A percentile compares a stretch with the other conserved stretches of the same genome.
Evolutionary conservation across 2,797 vertebrate species (phyloP).

Genomic region (Myotis daubentonii): DNA sequence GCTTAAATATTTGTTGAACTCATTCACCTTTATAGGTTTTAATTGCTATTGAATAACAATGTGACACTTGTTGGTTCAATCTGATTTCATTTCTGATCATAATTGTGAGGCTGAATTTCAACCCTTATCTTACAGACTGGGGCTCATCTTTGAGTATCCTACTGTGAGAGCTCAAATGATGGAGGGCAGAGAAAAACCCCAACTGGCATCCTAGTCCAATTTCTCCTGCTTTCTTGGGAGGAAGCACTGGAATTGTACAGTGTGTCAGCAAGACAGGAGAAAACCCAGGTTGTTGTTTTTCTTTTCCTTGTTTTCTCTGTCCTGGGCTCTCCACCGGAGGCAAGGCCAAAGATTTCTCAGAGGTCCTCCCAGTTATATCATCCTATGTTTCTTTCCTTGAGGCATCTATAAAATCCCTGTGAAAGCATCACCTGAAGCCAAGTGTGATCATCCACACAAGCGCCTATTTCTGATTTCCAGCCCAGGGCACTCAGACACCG

Average conservation of each 20-base stretch:
- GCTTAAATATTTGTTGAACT: constrained; percentile 52
- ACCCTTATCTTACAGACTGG: neutral
- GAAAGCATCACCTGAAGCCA: constrained; percentile 13
- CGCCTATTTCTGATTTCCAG: constrained; percentile 16
- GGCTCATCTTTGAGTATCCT: constrained; percentile 10
- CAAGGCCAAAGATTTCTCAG: constrained; percentile 22
- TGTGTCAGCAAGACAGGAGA: constrained; percentile 8
- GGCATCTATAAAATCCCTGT: neutral
- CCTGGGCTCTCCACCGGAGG: neutral
- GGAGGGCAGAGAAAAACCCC: neutral
- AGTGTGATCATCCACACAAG: neutral
- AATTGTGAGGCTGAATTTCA: constrained; percentile 28
- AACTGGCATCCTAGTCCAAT: neutral
- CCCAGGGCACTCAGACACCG: neutral
- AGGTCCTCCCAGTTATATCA: neutral
- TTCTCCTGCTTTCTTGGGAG: neutral
- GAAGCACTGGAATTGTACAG: neutral
- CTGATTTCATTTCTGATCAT: constrained; percentile 45
- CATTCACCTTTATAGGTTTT: constrained; percentile 42
- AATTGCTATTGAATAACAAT: constrained; percentile 55
- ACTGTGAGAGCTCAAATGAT: neutral
- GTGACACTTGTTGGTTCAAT: neutral
- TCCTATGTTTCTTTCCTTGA: neutral
- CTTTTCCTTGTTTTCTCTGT: constrained; percentile 19
- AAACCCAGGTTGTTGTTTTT: neutral